phyloP scores from a whole-genome alignment of 2,113 vertebrate genomes.

The Elgaria multicarinata region DNA sequence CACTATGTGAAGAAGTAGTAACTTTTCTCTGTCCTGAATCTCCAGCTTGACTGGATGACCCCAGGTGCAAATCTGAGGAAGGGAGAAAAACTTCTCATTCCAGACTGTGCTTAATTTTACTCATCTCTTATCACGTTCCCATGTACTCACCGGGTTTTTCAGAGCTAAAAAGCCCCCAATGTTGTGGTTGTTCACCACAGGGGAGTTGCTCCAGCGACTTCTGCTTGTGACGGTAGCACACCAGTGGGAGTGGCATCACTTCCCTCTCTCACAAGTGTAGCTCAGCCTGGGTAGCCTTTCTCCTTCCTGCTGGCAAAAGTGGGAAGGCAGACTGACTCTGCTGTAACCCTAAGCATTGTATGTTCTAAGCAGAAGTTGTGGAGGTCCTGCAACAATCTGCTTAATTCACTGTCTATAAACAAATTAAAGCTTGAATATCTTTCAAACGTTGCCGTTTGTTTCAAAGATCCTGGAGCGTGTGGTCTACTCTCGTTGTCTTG shows the following conservation, averaged over 20 bases:
- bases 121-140: background rate
- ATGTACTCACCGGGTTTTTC: background rate
- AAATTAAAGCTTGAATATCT: background rate
- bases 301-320: background rate
- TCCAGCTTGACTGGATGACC: no score
- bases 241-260: background rate
- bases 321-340: background rate
- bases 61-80: no score
- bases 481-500: no score
- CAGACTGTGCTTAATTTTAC: background rate
- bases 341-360: background rate
- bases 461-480: no score
- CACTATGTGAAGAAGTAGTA: no score
- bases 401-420: background rate
- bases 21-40: no score
- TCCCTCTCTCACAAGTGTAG: background rate
- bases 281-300: background rate
- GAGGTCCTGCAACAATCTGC: background rate
- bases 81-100: no score
- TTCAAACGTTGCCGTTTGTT: no score
- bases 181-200: background rate
- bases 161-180: background rate
- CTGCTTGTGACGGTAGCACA: background rate
- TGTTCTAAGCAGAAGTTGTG: background rate
- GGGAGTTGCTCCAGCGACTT: background rate